Base-by-base conservation (phyloP, 2,888 invertebrate genomes). In the Malthinus flaveolus region DNA sequence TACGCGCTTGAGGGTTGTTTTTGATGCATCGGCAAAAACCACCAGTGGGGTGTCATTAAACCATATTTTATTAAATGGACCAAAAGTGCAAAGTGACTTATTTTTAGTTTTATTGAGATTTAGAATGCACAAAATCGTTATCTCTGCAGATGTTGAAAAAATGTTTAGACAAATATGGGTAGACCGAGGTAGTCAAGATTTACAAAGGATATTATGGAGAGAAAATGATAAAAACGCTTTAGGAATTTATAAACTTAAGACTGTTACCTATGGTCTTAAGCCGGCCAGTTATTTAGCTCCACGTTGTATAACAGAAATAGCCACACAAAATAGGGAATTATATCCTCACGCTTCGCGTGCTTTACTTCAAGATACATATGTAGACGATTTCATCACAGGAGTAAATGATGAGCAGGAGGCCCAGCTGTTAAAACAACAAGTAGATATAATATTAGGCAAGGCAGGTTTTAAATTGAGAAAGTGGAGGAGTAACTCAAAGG, bases 401-500 rank as follows among this genome's bases (percentile, higher is more conserved):
- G 10, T 31, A 8, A 33, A 56, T 15, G 11, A 13, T n/a, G 9
- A 52, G 2, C 23, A 49, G 5, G 34, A 54, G 15, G 33, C 33
- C 3, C 3, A 39, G 12, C 5, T n/a, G 33, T 10, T 47, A 23
- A 10, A 15, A 4, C n/a, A 32, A 4, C n/a, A 47, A 7, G 10
- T 47, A 11, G 15, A 12, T 10, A 33, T 35, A 52, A 32, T 49
- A 9, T 15, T 13, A n/a, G 12, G 9, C 9, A 32, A 35, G 7
- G 35, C 13, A 7, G 50, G 59, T n/a, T 61, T 61, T 35, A 33
- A 37, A 7, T 31, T 62, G 12, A 32, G 56, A 49, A 60, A 62
- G 33, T 62, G 49, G 56, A 8, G 23, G 1, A 56, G 54, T 1
- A 61, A 62, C 32, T 10, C 33, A n/a, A 2, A 13, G 23, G 36